These are phyloP conservation scores for Drosophila picticornis DNA, from an alignment of 2,888 invertebrate genomes.

Conservation along the genomic window DNA sequence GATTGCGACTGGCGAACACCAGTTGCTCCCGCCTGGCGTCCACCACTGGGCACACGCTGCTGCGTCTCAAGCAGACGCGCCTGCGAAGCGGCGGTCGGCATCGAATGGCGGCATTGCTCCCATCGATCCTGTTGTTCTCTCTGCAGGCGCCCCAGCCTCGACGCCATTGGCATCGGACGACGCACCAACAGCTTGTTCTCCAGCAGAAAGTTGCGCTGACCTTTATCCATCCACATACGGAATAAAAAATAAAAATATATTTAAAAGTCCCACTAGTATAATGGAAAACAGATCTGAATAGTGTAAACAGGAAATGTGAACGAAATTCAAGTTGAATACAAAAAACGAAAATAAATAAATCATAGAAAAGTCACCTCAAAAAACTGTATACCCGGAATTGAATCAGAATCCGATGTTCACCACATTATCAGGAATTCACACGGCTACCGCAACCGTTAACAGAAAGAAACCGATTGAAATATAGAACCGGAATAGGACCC, in stretches of 20 bases:
- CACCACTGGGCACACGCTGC: conserved; percentile 16
- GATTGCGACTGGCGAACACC: conserved; percentile 6
- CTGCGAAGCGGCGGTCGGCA: conserved; percentile 47
- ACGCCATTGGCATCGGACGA: conserved; percentile 11
- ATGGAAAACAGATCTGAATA: background rate
- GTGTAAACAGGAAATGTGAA: background rate
- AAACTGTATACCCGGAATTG: background rate
- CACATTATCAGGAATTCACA: background rate
- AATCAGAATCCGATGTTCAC: background rate
- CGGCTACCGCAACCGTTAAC: background rate
- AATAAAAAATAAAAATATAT: background rate
- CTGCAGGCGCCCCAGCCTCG: conserved; percentile 6
- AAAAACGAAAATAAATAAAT: background rate
- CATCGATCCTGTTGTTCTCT: conserved; percentile 1
- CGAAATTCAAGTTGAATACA: background rate
- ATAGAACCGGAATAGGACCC: background rate
- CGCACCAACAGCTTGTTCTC: conserved; percentile 55
- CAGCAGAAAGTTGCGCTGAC: conserved; percentile 54
- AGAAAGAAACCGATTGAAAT: background rate
- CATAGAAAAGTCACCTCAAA: background rate
- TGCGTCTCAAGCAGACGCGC: conserved; percentile 31
- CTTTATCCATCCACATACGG: background rate
- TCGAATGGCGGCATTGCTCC: conserved; percentile 24
- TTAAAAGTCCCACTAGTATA: background rate
- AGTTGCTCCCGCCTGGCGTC: background rate